These are phyloP conservation scores for Habrosyne pyritoides DNA, from an alignment of 2,888 invertebrate species.

Conservation along the genomic window DNA sequence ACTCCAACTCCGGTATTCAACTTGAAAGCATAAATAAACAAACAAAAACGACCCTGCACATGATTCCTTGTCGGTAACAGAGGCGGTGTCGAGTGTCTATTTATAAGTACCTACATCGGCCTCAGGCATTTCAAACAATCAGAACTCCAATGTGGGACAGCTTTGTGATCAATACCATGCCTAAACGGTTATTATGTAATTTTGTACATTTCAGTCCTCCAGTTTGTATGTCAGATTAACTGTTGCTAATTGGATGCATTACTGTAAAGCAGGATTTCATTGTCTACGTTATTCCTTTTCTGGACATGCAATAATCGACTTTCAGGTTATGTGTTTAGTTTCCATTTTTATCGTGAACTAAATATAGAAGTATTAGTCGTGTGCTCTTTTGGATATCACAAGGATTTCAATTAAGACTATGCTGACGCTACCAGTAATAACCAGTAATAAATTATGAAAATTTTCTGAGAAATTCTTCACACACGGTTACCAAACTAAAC, in stretches of 20 bases:
- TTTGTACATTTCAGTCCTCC: not conserved
- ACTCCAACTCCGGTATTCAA: not conserved
- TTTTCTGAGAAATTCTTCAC: too few species aligned
- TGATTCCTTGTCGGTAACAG: slow-evolving; percentile 1
- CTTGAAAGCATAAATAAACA: not conserved
- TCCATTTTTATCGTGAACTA: not conserved
- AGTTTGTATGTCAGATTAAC: not conserved
- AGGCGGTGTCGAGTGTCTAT: not conserved
- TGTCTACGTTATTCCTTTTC: not conserved
- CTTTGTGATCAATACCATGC: not conserved
- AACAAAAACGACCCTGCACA: slow-evolving; percentile 1
- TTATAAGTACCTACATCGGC: not conserved
- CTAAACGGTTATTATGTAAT: not conserved
- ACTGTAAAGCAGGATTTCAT: not conserved
- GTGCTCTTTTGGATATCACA: not conserved
- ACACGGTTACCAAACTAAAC: too few species aligned
- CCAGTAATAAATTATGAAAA: too few species aligned
- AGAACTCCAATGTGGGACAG: not conserved
- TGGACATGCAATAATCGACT: not conserved
- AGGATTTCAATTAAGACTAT: too few species aligned
- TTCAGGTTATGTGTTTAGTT: not conserved
- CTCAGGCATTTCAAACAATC: not conserved
- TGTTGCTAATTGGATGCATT: not conserved
- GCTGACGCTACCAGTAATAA: too few species aligned
- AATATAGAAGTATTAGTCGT: not conserved